A percentile compares a stretch with the other conserved stretches of the same genome.
Evolutionary conservation across 1,140 invertebrate genomes (phyloP).

Genomic region (Watersipora subatra): DNA sequence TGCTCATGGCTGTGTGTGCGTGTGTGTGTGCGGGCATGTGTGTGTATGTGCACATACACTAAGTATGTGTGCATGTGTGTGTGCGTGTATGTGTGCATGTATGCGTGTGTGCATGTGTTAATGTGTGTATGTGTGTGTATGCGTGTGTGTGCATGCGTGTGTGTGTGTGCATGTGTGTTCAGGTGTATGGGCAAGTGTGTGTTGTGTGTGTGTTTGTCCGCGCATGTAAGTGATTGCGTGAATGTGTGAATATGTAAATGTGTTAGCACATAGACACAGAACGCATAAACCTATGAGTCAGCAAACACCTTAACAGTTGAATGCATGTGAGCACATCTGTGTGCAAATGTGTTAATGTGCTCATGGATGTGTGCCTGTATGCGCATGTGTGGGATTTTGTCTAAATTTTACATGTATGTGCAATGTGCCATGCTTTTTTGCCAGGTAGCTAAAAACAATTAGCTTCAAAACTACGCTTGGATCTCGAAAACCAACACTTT

Average conservation of each 20-base stretch:
- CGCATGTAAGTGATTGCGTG: not conserved
- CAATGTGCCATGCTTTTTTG: too few species aligned
- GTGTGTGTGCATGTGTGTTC: constrained; percentile 1
- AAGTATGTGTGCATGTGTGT: constrained; percentile 6
- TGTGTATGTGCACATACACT: not conserved
- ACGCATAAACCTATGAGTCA: too few species aligned
- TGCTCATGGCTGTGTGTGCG: not conserved
- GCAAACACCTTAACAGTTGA: too few species aligned
- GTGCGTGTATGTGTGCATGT: constrained; percentile 3
- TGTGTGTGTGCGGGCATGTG: not conserved
- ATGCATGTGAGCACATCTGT: too few species aligned
- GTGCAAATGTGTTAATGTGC: too few species aligned
- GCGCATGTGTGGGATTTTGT: too few species aligned
- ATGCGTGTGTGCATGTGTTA: not conserved
- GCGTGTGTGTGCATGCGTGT: constrained; percentile 5
- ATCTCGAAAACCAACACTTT: too few species aligned
- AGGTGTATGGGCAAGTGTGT: not conserved
- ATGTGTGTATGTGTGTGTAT: constrained; percentile 6
- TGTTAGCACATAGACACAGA: too few species aligned
- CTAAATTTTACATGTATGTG: too few species aligned
- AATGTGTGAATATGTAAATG: not conserved
- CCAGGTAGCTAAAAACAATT: too few species aligned
- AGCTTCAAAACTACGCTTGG: too few species aligned
- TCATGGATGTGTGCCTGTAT: too few species aligned
- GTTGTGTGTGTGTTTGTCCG: not conserved